Percentiles rank a stretch among this genome's conserved stretches.
Conservation (phyloP, 1,140 invertebrate species). For the Apis florea region DNA sequence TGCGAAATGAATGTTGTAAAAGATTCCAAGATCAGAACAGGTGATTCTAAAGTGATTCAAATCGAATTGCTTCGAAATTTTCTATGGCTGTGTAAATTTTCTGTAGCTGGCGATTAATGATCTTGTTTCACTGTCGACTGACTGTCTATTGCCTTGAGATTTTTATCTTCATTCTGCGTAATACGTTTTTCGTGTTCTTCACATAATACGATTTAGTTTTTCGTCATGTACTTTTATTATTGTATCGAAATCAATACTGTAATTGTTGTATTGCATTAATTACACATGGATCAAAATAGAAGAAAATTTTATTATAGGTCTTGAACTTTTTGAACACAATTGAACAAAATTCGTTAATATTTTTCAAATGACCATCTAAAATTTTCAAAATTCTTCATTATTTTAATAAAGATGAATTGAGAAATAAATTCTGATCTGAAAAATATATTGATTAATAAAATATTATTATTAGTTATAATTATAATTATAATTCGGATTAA, state of each 20-base stretch:
- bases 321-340: too few species aligned
- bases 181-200: constrained; percentile 53
- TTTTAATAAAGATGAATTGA: too few species aligned
- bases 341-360: too few species aligned
- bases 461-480: too few species aligned
- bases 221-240: constrained; percentile 14
- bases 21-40: constrained; percentile 42
- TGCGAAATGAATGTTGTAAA: constrained; percentile 47
- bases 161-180: constrained; percentile 44
- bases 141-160: constrained; percentile 10
- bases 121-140: constrained; percentile 16
- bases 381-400: too few species aligned
- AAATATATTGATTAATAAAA: too few species aligned
- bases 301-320: not conserved
- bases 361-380: too few species aligned
- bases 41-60: constrained; percentile 39
- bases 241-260: not conserved
- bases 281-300: not conserved
- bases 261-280: constrained; percentile 9
- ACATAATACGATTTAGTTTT: not conserved
- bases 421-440: too few species aligned
- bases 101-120: constrained; percentile 37
- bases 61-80: constrained; percentile 26
- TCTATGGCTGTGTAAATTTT: too few species aligned
- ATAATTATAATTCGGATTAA: too few species aligned